These are phyloP conservation scores for Corbicula japonica DNA, from an alignment of 2,888 invertebrate genomes.

Conservation along the genomic window DNA sequence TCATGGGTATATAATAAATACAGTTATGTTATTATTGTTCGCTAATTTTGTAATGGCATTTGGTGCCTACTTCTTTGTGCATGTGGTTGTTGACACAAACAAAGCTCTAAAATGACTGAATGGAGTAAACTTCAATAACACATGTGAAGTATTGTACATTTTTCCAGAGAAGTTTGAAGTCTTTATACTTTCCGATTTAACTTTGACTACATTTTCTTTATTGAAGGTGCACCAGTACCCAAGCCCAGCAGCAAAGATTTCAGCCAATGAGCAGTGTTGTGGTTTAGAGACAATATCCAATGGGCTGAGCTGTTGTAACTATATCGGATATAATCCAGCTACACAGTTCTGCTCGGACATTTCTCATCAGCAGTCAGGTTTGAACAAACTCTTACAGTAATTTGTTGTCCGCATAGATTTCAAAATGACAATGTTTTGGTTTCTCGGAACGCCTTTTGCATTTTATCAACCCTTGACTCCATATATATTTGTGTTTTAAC, in stretches of 20 bases:
- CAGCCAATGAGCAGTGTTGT: conserved; percentile 84
- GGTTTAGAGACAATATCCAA: conserved; percentile 81
- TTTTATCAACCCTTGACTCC: no score
- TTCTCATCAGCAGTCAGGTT: conserved; percentile 76
- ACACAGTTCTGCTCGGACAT: conserved; percentile 85
- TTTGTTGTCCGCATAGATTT: background rate
- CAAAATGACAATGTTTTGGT: no score
- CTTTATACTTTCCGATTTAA: background rate
- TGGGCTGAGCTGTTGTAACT: conserved; percentile 84
- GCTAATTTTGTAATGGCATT: no score
- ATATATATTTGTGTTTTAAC: no score
- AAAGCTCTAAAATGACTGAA: no score
- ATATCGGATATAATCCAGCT: conserved; percentile 80
- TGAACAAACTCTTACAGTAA: background rate
- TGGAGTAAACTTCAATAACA: no score
- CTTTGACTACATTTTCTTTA: background rate
- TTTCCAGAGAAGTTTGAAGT: background rate
- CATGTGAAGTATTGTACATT: no score
- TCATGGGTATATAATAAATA: no score
- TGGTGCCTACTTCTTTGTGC: no score
- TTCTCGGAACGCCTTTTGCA: no score
- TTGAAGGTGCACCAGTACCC: conserved; percentile 80
- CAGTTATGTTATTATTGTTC: no score
- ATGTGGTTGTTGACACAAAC: no score
- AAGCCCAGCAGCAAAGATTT: conserved; percentile 69